Base-by-base conservation (phyloP, 2,797 vertebrate species). In the Octomys mimax region DNA sequence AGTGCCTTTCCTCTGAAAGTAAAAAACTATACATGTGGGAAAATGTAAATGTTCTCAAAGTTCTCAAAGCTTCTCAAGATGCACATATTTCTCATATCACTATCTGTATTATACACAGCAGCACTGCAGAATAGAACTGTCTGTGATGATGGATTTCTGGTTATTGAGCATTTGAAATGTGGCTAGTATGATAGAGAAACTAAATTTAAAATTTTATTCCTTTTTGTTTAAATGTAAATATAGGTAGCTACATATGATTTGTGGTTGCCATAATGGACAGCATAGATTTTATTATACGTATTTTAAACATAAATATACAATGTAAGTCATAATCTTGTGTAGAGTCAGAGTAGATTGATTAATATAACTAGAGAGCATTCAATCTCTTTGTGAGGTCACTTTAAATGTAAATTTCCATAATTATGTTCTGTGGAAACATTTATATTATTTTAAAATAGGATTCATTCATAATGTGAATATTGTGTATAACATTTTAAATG, bases 1-100 rank as follows among this genome's bases (percentile, higher is more conserved):
- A 93, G 61, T 84, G 22, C 36, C 46, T 94, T 96, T 96, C 36
- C 46, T 96, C 26, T 96, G 64, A 82, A 97, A 93, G 46, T 94
- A 6, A 39, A 84, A 4, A 70, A 19, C 31, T 79, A 24, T 73
- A 33, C 26, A 70, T 85, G 13, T 61, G 49, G 77, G 19, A 88
- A 92, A 92, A 85, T 85, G 19, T 79, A 92, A 95, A 92, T 92
- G 94, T 3, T 86, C 22, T 87, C 7, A 21, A 93, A 78, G 16
- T 81, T 18, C 19, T 94, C 75, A 91, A 85, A 39, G 52, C 54
- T 91, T 90, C 57, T 87, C 19, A 92, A 89, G 16, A n/a, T 90
- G 70, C 18, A 77, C 18, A 75, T 79, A 73, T 87, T 75, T 84
- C 19, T 83, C 31, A 59, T 81, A 62, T 85, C 19, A 36, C 12